A percentile compares a stretch with the other conserved stretches of the same genome.
phyloP scores from a whole-genome alignment of 2,113 vertebrate genomes.

The Chiloscyllium plagiosum region DNA sequence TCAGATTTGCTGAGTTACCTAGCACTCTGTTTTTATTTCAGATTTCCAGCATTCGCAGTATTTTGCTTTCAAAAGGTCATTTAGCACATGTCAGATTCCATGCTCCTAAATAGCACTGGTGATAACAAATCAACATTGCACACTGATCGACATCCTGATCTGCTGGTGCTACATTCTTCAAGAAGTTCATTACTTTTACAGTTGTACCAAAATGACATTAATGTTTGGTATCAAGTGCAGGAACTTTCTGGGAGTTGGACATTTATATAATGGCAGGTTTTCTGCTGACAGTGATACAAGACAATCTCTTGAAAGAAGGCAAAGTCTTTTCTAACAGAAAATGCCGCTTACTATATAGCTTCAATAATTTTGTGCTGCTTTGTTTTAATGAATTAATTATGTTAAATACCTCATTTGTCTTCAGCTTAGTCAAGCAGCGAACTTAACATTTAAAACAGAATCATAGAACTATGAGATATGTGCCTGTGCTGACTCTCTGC shows the following conservation, averaged over 20 bases:
- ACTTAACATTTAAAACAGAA: neutral
- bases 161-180: too few relatives aligned
- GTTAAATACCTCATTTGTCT: neutral
- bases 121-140: too few relatives aligned
- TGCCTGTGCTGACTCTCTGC: too few relatives aligned
- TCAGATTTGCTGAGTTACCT: too few relatives aligned
- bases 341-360: neutral
- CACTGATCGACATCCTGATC: too few relatives aligned
- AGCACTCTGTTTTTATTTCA: too few relatives aligned
- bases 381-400: neutral
- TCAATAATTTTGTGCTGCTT: neutral
- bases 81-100: too few relatives aligned
- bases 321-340: neutral
- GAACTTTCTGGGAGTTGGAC: neutral
- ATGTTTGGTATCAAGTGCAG: neutral
- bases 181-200: too few relatives aligned
- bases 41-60: too few relatives aligned
- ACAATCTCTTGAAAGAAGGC: neutral
- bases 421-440: neutral
- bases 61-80: too few relatives aligned
- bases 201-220: neutral
- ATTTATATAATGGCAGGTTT: neutral
- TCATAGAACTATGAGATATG: too few relatives aligned
- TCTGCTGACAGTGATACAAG: neutral
- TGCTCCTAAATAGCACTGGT: too few relatives aligned